Percentiles rank a stretch among this genome's conserved stretches.
These are phyloP conservation scores for Scaptomyza cyrtandrae DNA, from an alignment of 2,888 invertebrate species.

Conservation along the genomic window DNA sequence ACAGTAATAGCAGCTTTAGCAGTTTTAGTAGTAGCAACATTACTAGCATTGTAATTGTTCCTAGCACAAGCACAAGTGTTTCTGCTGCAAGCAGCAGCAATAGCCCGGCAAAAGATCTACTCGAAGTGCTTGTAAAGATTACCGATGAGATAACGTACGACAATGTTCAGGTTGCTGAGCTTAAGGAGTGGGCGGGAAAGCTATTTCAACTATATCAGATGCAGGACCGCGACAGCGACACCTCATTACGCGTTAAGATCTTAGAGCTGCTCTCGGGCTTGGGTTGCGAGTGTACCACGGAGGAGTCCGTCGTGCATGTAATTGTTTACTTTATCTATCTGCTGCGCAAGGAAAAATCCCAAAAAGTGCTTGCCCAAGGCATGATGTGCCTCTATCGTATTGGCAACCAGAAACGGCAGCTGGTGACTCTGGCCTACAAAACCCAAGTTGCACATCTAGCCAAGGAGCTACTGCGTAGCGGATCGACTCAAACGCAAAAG, in stretches of 20 bases:
- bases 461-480: conserved; percentile 81
- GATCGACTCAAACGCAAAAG: conserved; percentile 83
- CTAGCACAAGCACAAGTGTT: background rate
- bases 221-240: conserved; percentile 79
- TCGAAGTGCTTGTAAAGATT: conserved; percentile 81
- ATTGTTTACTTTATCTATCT: conserved; percentile 83
- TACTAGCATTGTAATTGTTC: background rate
- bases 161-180: conserved; percentile 69
- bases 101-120: conserved; percentile 67
- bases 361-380: conserved; percentile 84
- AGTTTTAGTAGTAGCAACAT: background rate
- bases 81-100: background rate
- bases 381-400: conserved; percentile 83
- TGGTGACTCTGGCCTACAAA: conserved; percentile 77
- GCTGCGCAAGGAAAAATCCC: conserved; percentile 82
- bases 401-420: conserved; percentile 72
- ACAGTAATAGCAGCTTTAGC: conserved; percentile 1
- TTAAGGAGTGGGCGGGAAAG: conserved; percentile 77
- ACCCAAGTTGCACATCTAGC: conserved; percentile 83
- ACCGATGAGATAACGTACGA: conserved; percentile 80
- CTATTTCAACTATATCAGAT: conserved; percentile 80
- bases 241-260: conserved; percentile 80
- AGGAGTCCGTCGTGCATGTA: conserved; percentile 76
- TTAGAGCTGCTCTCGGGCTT: conserved; percentile 80
- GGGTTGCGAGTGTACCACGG: conserved; percentile 74